A percentile compares a stretch with the other conserved stretches of the same genome.
Conservation (phyloP, 2,888 invertebrate species). For the Trachelus troglodyta region DNA sequence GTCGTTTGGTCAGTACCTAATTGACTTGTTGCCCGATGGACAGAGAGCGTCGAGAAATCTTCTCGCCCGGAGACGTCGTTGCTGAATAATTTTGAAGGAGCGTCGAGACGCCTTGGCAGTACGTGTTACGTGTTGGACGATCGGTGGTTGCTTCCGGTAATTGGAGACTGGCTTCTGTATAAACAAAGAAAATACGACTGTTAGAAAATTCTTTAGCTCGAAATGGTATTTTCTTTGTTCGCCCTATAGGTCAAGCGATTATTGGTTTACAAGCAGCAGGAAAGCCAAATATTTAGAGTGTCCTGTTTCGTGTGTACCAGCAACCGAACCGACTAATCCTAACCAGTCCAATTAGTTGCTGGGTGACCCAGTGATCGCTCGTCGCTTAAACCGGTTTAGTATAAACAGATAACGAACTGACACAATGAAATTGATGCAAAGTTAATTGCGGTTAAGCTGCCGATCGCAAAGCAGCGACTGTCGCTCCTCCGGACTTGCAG, state of each 20-base stretch:
- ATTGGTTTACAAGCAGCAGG: not conserved
- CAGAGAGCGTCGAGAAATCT: not conserved
- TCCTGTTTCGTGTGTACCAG: not conserved
- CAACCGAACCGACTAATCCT: conserved; percentile 11
- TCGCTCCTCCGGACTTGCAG: not conserved
- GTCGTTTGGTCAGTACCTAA: conserved; percentile 8
- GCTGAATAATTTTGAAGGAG: not conserved
- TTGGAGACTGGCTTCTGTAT: not conserved
- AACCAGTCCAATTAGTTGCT: conserved; percentile 45
- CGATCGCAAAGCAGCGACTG: not conserved
- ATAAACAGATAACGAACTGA: conserved; percentile 30
- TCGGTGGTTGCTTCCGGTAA: not conserved
- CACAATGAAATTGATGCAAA: conserved; percentile 47
- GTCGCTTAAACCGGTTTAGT: conserved; percentile 47
- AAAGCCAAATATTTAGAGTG: not conserved
- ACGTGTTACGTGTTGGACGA: not conserved
- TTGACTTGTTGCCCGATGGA: conserved; percentile 14
- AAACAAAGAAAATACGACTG: not conserved
- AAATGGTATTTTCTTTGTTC: not conserved
- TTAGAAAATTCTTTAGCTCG: not conserved
- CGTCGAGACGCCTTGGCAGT: not conserved
- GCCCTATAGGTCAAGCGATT: not conserved
- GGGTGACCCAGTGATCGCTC: conserved; percentile 23
- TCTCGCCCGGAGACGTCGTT: not conserved
- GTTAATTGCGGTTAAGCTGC: conserved; percentile 12